phyloP scores from a whole-genome alignment of 35 echinoderm and acorn worm species.

The Holothuria glaberrima region DNA sequence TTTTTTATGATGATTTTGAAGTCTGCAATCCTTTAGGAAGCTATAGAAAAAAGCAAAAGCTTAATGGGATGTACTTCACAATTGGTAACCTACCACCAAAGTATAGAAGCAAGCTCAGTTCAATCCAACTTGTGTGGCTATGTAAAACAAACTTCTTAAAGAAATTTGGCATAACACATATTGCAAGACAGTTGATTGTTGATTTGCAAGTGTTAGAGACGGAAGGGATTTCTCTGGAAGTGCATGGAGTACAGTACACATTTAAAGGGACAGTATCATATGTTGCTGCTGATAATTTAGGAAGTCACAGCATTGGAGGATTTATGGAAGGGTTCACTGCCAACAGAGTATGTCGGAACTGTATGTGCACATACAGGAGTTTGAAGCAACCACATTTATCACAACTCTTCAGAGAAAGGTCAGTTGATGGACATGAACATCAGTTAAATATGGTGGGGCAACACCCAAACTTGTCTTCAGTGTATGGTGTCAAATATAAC shows the following conservation, averaged over 20 bases:
- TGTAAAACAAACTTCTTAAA: background rate
- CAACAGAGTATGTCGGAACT: background rate
- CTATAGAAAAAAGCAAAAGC: constrained; percentile 26
- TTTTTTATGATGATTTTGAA: constrained; percentile 53
- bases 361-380: constrained; percentile 46
- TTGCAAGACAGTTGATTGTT: background rate
- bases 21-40: constrained; percentile 58
- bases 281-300: constrained; percentile 36
- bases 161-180: constrained; percentile 31
- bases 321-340: background rate
- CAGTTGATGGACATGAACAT: constrained; percentile 5
- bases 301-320: constrained; percentile 28
- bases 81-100: constrained; percentile 48
- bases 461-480: too few species aligned
- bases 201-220: constrained; percentile 44
- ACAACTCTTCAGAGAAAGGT: background rate
- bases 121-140: constrained; percentile 4
- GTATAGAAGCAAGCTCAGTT: constrained; percentile 20
- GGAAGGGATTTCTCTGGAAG: constrained; percentile 2
- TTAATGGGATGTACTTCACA: constrained; percentile 62
- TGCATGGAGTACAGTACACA: constrained; percentile 7
- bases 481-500: background rate
- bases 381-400: background rate
- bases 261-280: constrained; percentile 34
- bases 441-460: background rate